Conservation (phyloP, 1,140 invertebrate species). For the Megalonaias nervosa region DNA sequence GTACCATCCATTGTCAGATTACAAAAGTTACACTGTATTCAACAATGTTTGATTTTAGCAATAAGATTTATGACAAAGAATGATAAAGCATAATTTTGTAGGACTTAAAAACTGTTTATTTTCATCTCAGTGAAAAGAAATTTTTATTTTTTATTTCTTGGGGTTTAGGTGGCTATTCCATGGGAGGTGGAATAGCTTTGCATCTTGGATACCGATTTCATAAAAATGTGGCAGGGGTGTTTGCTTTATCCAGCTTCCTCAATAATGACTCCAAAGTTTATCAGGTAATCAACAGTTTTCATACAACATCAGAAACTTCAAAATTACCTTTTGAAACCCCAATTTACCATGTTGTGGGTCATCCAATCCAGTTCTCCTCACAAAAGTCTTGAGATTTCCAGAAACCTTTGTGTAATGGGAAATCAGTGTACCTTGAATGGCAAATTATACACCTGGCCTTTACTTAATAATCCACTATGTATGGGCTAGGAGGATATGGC, state of each 20-base stretch:
- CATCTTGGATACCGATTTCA: constrained; percentile 52
- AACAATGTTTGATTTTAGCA: too few relatives aligned
- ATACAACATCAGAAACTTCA: too few relatives aligned
- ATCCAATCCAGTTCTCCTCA: not conserved
- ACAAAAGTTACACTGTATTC: too few relatives aligned
- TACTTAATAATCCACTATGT: not conserved
- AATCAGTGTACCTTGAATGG: too few relatives aligned
- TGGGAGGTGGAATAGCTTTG: constrained; percentile 61
- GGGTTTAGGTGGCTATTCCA: constrained; percentile 64
- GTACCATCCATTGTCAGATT: too few relatives aligned
- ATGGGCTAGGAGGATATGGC: too few relatives aligned
- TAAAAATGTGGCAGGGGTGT: constrained; percentile 55
- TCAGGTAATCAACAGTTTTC: constrained; percentile 39
- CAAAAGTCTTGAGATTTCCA: not conserved
- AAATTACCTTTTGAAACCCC: not conserved
- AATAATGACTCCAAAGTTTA: constrained; percentile 50
- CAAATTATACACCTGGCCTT: too few relatives aligned
- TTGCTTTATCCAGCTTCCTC: constrained; percentile 59
- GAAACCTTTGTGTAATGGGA: not conserved
- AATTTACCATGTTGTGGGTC: not conserved
- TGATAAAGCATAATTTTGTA: too few relatives aligned
- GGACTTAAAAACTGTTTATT: too few relatives aligned
- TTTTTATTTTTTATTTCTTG: not conserved
- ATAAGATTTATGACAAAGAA: too few relatives aligned
- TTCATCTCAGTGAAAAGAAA: too few relatives aligned